Evolutionary conservation across 2,888 invertebrate genomes (phyloP).

Genomic region (Elegia similella): DNA sequence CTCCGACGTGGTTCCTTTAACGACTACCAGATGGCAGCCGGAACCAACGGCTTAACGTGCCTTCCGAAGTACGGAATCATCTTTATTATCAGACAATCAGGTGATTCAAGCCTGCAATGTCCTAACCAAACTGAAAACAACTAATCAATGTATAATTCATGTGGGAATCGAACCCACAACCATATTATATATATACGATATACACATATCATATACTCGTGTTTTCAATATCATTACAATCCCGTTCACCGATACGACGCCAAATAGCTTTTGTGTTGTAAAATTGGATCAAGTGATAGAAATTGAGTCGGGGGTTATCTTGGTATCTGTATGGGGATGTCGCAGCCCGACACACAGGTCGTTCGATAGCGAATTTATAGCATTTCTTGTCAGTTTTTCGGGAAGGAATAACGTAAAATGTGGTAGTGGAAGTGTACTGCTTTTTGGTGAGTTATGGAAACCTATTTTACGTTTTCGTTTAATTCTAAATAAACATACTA

Average conservation of each 20-base stretch:
- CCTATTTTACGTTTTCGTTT: no score
- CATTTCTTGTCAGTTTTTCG: slow-evolving; percentile 9
- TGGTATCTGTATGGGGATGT: slow-evolving; percentile 19
- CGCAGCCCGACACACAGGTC: slow-evolving; percentile 21
- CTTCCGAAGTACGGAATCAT: no score
- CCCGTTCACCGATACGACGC: slow-evolving; percentile 1
- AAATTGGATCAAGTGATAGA: slow-evolving; percentile 21
- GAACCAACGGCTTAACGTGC: no score
- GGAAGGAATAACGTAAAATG: slow-evolving; percentile 5
- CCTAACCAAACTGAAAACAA: no score
- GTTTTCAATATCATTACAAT: not conserved
- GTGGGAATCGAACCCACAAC: no score
- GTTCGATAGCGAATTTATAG: slow-evolving; percentile 23
- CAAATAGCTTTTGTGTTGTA: slow-evolving; percentile 21
- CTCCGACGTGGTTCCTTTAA: no score
- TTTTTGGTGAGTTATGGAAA: not conserved
- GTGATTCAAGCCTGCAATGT: no score
- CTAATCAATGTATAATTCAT: no score
- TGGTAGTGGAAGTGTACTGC: not conserved
- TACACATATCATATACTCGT: not conserved
- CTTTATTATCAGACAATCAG: no score
- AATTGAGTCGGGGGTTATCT: slow-evolving; percentile 17
- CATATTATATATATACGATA: no score
- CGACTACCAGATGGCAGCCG: no score
- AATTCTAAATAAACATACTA: no score